These are phyloP conservation scores for Atethmia centrago DNA, from an alignment of 2,888 invertebrate genomes.

Conservation along the genomic window DNA sequence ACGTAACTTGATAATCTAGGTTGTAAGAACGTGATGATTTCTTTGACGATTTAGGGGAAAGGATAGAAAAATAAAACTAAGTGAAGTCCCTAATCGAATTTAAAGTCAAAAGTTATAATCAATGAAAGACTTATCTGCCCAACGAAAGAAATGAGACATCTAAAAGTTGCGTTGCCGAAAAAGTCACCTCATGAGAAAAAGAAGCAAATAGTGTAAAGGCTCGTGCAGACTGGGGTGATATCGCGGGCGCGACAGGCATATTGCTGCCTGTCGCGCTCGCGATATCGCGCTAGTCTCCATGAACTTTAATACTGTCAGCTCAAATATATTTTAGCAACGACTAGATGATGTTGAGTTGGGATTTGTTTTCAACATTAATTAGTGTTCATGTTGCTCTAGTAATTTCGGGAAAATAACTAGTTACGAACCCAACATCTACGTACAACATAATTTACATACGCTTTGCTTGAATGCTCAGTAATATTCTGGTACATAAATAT, in stretches of 20 bases:
- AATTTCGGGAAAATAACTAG: slow-evolving; percentile 30
- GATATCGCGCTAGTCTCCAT: too few species aligned
- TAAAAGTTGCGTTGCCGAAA: background rate
- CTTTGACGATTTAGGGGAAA: background rate
- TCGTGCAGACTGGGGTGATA: too few species aligned
- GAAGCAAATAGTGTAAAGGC: too few species aligned
- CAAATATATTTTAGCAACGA: slow-evolving; percentile 6
- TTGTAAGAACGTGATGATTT: background rate
- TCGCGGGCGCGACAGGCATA: too few species aligned
- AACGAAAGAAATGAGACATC: background rate
- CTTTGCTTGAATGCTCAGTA: slow-evolving; percentile 6
- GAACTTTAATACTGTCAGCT: too few species aligned
- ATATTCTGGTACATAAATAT: slow-evolving; percentile 1
- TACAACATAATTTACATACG: background rate
- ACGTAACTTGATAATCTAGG: slow-evolving; percentile 1
- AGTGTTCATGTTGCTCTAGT: slow-evolving; percentile 17
- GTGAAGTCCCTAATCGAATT: background rate
- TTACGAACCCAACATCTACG: slow-evolving; percentile 10
- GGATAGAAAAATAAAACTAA: too few species aligned
- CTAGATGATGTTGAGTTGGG: background rate
- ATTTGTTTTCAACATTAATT: slow-evolving; percentile 37
- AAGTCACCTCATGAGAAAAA: background rate
- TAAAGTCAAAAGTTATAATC: background rate
- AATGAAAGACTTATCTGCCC: background rate
- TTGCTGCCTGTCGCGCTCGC: too few species aligned